Base-by-base conservation (phyloP, 2,797 vertebrate species). In the Macrochelys suwanniensis region DNA sequence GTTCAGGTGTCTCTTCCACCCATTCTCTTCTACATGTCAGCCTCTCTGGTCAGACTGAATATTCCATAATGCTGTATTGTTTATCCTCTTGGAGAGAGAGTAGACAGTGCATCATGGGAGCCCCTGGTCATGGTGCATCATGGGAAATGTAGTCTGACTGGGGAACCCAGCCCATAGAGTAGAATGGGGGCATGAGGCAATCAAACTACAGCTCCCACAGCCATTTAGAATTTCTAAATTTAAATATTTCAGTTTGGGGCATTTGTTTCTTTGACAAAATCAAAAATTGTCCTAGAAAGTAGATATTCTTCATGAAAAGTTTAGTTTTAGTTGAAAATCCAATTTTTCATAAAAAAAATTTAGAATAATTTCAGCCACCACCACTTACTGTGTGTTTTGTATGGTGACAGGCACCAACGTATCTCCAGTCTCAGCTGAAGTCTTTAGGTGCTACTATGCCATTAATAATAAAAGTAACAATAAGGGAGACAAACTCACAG, bases 391-490 rank as follows among this genome's bases (percentile, higher is more conserved):
- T 83, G 33, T 17, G 31, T 25, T 81, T 91, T 89, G 87, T 82
- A 54, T 42, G 65, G 50, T 37, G 15, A 84, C 53, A 83, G 16
- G 50, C 11, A 33, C 10, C 33, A 31, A 15, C 15, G 17, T 65
- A 33, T 85, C 80, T 89, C 84, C 37, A 84, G 11, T 33, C 31
- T 83, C 74, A 91, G 42, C 12, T 37, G 1, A 31, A n/a, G 33
- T 19, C 61, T 65, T 16, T 65, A 65, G 61, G 16, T 59, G 28
- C 13, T 31, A 33, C 51, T 86, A 25, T 51, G 90, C 88, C 91
- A 37, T 89, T 91, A 94, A 92, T 82, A 95, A 84, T 61, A 31
- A 51, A 5, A 85, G 12, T 9, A 49, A 54, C 85, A 81, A 82
- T 77, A 87, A 74, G 54, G 82, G 76, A 59, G 79, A 83, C 3